These are phyloP conservation scores for Podilymbus podiceps DNA, from an alignment of 2,113 vertebrate species.

Conservation along the genomic window DNA sequence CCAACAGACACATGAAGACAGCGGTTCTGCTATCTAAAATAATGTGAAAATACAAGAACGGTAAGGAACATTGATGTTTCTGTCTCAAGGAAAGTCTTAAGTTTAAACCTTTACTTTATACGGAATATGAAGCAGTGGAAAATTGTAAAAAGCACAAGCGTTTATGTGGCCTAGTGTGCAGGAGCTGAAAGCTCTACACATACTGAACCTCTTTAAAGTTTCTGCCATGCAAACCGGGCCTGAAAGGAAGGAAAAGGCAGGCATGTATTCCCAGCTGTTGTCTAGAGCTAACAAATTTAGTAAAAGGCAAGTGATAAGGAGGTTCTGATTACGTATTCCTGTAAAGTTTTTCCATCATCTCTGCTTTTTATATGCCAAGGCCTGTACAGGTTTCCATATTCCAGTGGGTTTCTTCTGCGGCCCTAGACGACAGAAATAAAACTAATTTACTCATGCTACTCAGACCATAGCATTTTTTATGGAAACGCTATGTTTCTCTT, in stretches of 20 bases:
- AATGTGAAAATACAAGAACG: not conserved
- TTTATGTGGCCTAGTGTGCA: not conserved
- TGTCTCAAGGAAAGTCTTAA: not conserved
- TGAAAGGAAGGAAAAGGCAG: not conserved
- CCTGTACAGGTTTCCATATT: not conserved
- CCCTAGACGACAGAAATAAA: not conserved
- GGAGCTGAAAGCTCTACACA: not conserved
- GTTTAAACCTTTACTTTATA: not conserved
- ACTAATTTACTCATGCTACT: not conserved
- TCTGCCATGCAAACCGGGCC: not conserved
- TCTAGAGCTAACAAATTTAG: not conserved
- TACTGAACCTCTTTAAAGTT: not conserved
- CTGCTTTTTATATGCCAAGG: not conserved
- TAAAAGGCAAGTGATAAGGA: not conserved
- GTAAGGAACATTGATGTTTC: not conserved
- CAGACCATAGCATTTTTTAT: not conserved
- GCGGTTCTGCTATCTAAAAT: not conserved
- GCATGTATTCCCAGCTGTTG: not conserved
- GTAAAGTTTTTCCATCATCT: not conserved
- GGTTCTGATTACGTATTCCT: not conserved
- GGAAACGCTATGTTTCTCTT: conserved; percentile 1
- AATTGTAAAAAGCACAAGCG: not conserved
- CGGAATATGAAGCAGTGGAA: not conserved
- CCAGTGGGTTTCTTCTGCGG: not conserved
- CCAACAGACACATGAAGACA: not conserved